Percentiles rank a stretch among this genome's conserved stretches.
These are phyloP conservation scores for Myiagra hebetior DNA, from an alignment of 2,113 vertebrate species.

Conservation along the genomic window DNA sequence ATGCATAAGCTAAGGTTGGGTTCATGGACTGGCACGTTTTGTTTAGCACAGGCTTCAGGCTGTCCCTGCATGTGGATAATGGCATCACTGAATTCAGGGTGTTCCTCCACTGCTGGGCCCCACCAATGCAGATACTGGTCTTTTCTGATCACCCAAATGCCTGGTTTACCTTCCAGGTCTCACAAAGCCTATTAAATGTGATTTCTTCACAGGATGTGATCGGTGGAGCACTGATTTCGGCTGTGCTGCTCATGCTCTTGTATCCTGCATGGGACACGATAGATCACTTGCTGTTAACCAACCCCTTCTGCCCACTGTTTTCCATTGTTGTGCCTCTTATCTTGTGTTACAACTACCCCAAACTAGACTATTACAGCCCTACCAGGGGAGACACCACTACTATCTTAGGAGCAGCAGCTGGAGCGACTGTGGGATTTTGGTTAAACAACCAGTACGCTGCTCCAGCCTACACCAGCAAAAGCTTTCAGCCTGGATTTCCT, in stretches of 20 bases:
- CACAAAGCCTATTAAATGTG: neutral
- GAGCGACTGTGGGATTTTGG: constrained; percentile 87
- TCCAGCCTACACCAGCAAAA: neutral
- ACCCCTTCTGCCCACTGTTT: constrained; percentile 76
- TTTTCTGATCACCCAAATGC: neutral
- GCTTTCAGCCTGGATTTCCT: constrained; percentile 45
- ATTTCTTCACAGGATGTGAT: constrained; percentile 85
- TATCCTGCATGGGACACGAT: constrained; percentile 85
- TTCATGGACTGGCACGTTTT: accelerated
- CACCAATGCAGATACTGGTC: neutral
- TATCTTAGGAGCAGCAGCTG: constrained; percentile 80
- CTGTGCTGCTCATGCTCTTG: constrained; percentile 70
- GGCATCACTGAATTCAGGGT: neutral
- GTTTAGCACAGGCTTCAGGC: neutral
- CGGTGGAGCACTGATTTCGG: constrained; percentile 80
- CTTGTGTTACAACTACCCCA: constrained; percentile 88
- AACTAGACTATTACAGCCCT: constrained; percentile 86
- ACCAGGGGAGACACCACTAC: constrained; percentile 91
- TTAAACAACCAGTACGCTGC: constrained; percentile 70
- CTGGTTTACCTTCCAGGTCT: neutral
- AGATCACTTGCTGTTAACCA: constrained; percentile 82
- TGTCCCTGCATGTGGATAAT: accelerated
- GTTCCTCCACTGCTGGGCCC: neutral
- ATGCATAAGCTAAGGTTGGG: too few relatives aligned
- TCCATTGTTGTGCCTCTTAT: constrained; percentile 76